Evolutionary conservation across 2,113 vertebrate genomes (phyloP).

Genomic region (Butorides virescens): DNA sequence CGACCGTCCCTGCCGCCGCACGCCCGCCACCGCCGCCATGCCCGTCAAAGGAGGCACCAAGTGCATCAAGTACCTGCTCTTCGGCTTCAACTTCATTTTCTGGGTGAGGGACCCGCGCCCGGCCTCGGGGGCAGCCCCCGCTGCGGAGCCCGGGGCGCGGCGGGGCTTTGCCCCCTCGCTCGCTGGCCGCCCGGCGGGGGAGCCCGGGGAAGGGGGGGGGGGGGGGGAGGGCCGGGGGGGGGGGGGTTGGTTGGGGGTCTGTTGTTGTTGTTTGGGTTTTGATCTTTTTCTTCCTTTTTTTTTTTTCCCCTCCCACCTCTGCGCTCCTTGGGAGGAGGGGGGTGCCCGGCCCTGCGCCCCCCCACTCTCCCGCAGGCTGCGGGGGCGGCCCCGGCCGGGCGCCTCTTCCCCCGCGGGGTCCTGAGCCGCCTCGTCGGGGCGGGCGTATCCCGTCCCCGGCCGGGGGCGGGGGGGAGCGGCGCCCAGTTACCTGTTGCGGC

Average conservation of each 20-base stretch:
- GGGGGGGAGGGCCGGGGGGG: accelerated
- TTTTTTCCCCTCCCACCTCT: no score
- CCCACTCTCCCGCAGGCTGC: accelerated
- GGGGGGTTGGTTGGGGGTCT: background rate
- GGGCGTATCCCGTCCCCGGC: no score
- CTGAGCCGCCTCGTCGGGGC: background rate
- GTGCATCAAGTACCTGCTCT: slow-evolving; percentile 94
- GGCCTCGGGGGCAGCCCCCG: background rate
- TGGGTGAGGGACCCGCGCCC: slow-evolving; percentile 82
- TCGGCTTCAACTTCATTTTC: slow-evolving; percentile 92
- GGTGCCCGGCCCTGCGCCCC: no score
- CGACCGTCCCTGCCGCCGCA: no score
- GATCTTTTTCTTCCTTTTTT: background rate
- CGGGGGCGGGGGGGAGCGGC: no score
- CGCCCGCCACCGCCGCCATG: slow-evolving; percentile 31
- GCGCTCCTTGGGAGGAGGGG: accelerated
- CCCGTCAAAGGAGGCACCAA: slow-evolving; percentile 89
- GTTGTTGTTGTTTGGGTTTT: background rate
- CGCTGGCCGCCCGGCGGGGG: no score
- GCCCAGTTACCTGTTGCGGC: background rate
- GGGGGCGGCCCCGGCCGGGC: background rate
- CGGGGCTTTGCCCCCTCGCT: background rate
- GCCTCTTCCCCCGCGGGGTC: background rate
- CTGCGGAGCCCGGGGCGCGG: background rate
- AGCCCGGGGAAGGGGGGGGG: no score